Percentiles rank a stretch among this genome's conserved stretches.
Conservation (phyloP, 2,888 invertebrate species). For the Hipparchia sbordonii region DNA sequence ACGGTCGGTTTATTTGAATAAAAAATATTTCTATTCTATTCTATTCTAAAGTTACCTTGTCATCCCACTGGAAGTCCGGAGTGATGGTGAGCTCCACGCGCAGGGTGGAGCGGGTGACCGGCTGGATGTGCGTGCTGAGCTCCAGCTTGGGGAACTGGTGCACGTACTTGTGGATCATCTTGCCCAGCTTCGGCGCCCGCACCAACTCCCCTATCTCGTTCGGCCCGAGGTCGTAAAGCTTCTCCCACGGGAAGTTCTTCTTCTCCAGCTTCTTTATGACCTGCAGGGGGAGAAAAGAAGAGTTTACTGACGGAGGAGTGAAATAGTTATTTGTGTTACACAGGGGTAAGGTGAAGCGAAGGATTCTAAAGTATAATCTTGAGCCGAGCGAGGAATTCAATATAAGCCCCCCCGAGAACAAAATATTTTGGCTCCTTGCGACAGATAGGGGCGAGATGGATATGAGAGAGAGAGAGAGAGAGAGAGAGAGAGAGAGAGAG, state of each 20-base stretch:
- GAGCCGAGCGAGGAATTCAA: too few species aligned
- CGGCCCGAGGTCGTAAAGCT: conserved; percentile 97
- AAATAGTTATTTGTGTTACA: too few species aligned
- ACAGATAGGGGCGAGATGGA: too few species aligned
- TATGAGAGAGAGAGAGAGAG: too few species aligned
- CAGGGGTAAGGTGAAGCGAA: too few species aligned
- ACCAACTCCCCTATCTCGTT: conserved; percentile 97
- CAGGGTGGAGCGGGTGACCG: conserved; percentile 96
- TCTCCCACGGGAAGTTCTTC: conserved; percentile 97
- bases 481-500: too few species aligned
- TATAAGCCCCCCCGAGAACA: too few species aligned
- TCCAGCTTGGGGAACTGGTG: conserved; percentile 99
- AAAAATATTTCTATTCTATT: too few species aligned
- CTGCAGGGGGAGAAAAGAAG: conserved; percentile 46
- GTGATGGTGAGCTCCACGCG: conserved; percentile 98
- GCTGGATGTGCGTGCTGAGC: conserved; percentile 98
- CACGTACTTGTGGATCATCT: conserved; percentile 97
- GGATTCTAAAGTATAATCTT: too few species aligned
- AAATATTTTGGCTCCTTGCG: too few species aligned
- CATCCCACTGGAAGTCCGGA: conserved; percentile 99
- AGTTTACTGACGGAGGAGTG: background rate
- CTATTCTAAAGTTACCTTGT: conserved; percentile 84
- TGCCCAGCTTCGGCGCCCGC: conserved; percentile 94
- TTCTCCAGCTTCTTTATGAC: conserved; percentile 97
- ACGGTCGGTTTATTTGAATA: too few species aligned